Base-by-base conservation (phyloP, 2,113 vertebrate genomes). In the Oenanthe oenanthe region DNA sequence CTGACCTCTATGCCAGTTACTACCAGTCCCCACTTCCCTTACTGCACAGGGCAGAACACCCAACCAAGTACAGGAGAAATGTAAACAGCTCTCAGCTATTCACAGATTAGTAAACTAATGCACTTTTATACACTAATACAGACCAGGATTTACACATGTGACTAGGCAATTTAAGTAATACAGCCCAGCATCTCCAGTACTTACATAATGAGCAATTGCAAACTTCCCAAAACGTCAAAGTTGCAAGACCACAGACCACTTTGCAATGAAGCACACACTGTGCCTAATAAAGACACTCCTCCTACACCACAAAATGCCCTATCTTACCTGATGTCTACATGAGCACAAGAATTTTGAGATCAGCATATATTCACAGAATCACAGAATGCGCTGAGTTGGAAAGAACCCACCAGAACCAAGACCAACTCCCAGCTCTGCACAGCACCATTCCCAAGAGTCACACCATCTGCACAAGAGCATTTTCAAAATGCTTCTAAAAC, bases 391-490 rank as follows among this genome's bases (percentile, higher is more conserved):
- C 36, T 31, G 21, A 67, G 2, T 12, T 43, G 26, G 53, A 67
- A 67, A 9, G 26, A 43, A 43, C 26, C 13, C 17, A 51, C 5
- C 13, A 85, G 25, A 13, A 67, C 14, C 13, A 67, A 36, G 53
- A 1, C 31, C 43, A 76, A 32, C 26, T 58, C 31, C 19, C 5
- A 8, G 43, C 25, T 8, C 9, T 25, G 16, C 43, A 66, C 4
- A 12, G 43, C 36, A 50, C 25, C 34, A 57, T 42, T 10, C 24
- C 43, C 31, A 42, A 9, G 51, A 66, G 31, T 43, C 43, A 31
- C 25, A 16, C 8, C 12, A 9, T 5, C 0, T 26, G 5, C 25
- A 20, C 3, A 2, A 58, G 51, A 34, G 31, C 4, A 19, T 0
- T 21, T 43, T 25, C 16, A 51, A 13, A 57, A 58, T 0, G 0